Percentiles rank a stretch among this genome's conserved stretches.
phyloP scores from a whole-genome alignment of 2,113 vertebrate genomes.

The Ranitomeya imitator region DNA sequence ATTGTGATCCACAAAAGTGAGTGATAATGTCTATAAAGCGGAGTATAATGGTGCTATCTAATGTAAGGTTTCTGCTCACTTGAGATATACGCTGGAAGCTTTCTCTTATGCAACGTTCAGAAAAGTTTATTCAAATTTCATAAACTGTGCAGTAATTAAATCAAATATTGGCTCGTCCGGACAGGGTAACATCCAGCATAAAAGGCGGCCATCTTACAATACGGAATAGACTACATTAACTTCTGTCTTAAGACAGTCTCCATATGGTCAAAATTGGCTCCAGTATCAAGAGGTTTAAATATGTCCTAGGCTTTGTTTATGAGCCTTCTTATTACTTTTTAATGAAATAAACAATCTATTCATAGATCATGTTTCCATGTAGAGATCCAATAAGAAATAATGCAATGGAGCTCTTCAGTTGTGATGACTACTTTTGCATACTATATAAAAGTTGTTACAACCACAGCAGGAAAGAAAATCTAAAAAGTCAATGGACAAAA shows the following conservation, averaged over 20 bases:
- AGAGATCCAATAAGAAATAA: background rate
- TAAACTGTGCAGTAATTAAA: too few relatives aligned
- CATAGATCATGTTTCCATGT: background rate
- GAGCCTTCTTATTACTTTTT: background rate
- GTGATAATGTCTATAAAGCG: too few relatives aligned
- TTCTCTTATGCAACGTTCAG: too few relatives aligned
- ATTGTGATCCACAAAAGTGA: too few relatives aligned
- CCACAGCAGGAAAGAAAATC: background rate
- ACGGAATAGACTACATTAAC: too few relatives aligned
- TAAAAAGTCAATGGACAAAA: constrained; percentile 17
- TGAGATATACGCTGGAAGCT: too few relatives aligned
- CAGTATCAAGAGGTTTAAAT: background rate
- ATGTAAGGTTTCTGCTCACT: too few relatives aligned
- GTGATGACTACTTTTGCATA: background rate
- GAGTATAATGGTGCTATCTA: too few relatives aligned
- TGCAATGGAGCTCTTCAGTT: background rate
- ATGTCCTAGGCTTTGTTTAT: background rate
- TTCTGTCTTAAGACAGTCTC: background rate
- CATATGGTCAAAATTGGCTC: background rate
- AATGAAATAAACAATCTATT: background rate
- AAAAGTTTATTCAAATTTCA: too few relatives aligned
- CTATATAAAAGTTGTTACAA: background rate
- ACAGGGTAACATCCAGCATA: too few relatives aligned
- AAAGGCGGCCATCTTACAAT: too few relatives aligned
- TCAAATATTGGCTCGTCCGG: too few relatives aligned